These are phyloP conservation scores for Paracentrotus lividus DNA, from an alignment of 53 echinoderm and acorn worm genomes.

Conservation along the genomic window DNA sequence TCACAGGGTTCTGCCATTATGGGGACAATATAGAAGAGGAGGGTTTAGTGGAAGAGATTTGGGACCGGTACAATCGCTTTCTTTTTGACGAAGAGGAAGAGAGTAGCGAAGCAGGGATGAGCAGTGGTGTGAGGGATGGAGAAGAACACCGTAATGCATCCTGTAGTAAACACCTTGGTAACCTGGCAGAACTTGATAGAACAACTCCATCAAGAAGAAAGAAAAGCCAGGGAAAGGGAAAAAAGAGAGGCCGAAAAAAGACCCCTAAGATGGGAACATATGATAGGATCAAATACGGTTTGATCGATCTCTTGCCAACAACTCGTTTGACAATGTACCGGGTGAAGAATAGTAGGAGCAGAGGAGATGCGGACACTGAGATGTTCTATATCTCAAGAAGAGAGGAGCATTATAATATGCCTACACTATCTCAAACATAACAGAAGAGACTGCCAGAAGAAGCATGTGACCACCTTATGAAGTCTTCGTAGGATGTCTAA, in stretches of 20 bases:
- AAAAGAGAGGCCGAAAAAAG: not conserved
- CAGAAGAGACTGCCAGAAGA: not conserved
- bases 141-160: not conserved
- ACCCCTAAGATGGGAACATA: constrained; percentile 4
- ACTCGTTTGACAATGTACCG: not conserved
- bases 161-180: not conserved
- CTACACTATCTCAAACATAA: not conserved
- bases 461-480: not conserved
- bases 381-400: constrained; percentile 45
- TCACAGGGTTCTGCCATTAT: not conserved
- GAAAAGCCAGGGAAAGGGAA: not conserved
- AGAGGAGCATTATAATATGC: constrained; percentile 28
- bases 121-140: not conserved
- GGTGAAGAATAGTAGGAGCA: not conserved
- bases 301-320: constrained; percentile 29
- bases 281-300: not conserved
- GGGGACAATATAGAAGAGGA: not conserved
- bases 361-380: not conserved
- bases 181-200: too few relatives aligned
- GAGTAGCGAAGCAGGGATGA: not conserved
- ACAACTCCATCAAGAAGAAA: not conserved
- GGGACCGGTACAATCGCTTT: not conserved
- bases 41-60: not conserved
- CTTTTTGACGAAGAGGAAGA: not conserved
- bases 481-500: not conserved